Conservation (phyloP, 35 echinoderm and acorn worm genomes). For the Holothuria glaberrima region DNA sequence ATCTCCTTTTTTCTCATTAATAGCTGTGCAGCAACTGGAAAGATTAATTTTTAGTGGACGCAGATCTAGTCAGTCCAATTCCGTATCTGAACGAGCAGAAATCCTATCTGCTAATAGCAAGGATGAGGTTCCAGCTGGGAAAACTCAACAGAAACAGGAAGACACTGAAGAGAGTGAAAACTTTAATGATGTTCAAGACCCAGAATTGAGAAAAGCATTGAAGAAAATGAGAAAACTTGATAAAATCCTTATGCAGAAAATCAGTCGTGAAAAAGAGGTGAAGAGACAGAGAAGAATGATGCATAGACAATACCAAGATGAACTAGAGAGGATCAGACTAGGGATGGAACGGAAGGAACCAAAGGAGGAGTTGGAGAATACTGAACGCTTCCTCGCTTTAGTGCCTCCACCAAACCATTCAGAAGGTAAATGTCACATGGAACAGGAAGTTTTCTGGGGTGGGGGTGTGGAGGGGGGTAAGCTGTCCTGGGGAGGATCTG, state of each 20-base stretch:
- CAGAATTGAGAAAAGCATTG: conserved; percentile 78
- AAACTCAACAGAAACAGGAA: conserved; percentile 3
- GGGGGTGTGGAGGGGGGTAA: no score
- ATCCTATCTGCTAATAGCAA: conserved; percentile 7
- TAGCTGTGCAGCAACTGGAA: conserved; percentile 46
- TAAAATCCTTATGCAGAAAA: conserved; percentile 78
- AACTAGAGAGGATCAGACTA: conserved; percentile 78
- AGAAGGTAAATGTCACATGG: conserved; percentile 68
- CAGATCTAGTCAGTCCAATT: conserved; percentile 1
- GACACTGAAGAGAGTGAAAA: conserved; percentile 50
- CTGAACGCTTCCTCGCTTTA: conserved; percentile 80
- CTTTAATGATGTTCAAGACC: conserved; percentile 62
- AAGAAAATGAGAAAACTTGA: conserved; percentile 97
- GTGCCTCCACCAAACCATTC: conserved; percentile 85
- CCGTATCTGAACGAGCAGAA: background rate
- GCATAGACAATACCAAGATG: conserved; percentile 72
- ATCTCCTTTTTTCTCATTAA: background rate
- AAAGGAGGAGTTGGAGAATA: conserved; percentile 85
- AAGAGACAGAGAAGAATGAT: conserved; percentile 80
- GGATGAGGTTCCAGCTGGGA: background rate
- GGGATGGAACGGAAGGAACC: conserved; percentile 72
- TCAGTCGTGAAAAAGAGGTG: conserved; percentile 81
- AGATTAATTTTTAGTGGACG: background rate
- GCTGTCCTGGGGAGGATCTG: no score
- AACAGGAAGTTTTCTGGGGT: no score